These are phyloP conservation scores for Pseudopodoces humilis DNA, from an alignment of 2,113 vertebrate species.

Conservation along the genomic window DNA sequence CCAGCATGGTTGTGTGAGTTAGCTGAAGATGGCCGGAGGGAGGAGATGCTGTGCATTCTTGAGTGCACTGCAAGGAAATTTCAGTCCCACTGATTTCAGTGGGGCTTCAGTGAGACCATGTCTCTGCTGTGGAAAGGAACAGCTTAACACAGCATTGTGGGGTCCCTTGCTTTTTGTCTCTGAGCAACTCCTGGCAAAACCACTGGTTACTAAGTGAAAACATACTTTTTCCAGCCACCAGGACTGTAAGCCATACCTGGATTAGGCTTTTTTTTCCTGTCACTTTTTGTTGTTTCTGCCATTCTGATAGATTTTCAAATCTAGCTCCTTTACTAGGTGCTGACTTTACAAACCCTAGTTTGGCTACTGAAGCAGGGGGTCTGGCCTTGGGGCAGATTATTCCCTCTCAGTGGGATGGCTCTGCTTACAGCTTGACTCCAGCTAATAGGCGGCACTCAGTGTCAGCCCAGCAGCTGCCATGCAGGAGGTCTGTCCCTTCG, in stretches of 20 bases:
- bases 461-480: conserved; percentile 40
- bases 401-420: neutral
- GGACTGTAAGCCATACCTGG: neutral
- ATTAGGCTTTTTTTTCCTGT: neutral
- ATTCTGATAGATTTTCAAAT: neutral
- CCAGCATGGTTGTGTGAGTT: neutral
- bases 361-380: neutral
- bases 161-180: conserved; percentile 22
- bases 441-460: neutral
- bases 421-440: neutral
- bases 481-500: conserved; percentile 25
- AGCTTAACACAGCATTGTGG: neutral
- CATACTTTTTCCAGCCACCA: neutral
- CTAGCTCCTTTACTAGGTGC: neutral
- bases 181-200: conserved; percentile 18
- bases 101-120: neutral
- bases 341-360: neutral
- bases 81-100: neutral
- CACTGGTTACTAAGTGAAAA: conserved; percentile 37
- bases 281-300: neutral
- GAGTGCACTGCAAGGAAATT: neutral
- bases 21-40: neutral
- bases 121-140: conserved; percentile 27
- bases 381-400: neutral
- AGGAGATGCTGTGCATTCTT: conserved; percentile 14